These are phyloP conservation scores for Nephila pilipes DNA, from an alignment of 1,140 invertebrate genomes.

Conservation along the genomic window DNA sequence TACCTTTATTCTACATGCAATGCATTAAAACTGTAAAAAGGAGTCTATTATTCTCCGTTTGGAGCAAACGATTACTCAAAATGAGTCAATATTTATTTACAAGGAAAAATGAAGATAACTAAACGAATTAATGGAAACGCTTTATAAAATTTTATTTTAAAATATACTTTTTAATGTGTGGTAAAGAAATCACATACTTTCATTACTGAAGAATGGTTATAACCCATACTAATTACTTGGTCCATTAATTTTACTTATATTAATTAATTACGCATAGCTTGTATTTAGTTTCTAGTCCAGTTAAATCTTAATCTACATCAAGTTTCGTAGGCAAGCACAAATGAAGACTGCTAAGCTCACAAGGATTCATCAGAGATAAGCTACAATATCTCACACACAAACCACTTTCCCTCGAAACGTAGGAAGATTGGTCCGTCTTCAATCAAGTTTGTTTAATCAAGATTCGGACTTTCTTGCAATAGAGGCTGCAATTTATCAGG, in stretches of 20 bases:
- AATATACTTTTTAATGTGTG: too few species aligned
- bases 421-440: conserved; percentile 42
- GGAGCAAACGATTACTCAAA: too few species aligned
- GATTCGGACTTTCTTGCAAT: conserved; percentile 67
- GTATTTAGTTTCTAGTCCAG: background rate
- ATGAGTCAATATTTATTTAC: too few species aligned
- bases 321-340: background rate
- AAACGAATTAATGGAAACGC: too few species aligned
- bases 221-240: background rate
- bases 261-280: background rate
- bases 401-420: background rate
- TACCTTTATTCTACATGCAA: too few species aligned
- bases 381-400: background rate
- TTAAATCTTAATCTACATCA: background rate
- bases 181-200: too few species aligned
- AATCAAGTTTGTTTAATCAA: conserved; percentile 72
- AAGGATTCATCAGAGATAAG: conserved; percentile 33
- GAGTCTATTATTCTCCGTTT: too few species aligned
- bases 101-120: too few species aligned
- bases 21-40: too few species aligned
- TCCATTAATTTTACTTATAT: background rate
- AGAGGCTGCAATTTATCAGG: conserved; percentile 60
- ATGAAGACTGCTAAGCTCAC: background rate
- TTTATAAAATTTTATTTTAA: too few species aligned
- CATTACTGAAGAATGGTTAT: too few species aligned